phyloP scores from a whole-genome alignment of 2,113 vertebrate genomes.

The Platysteira castanea region DNA sequence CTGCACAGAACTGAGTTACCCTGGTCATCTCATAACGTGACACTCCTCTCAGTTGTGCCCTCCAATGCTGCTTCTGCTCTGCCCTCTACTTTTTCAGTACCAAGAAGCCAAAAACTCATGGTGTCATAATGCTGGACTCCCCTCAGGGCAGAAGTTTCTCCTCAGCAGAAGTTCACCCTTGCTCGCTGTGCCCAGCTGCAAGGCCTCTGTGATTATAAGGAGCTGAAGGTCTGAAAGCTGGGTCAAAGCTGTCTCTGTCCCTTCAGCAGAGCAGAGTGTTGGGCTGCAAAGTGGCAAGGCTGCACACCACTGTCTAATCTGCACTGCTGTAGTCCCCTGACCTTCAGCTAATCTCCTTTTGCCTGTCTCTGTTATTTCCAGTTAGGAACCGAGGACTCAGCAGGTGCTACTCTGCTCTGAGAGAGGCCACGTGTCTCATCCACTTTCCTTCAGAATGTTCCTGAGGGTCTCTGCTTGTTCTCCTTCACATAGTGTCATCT shows the following conservation, averaged over 20 bases:
- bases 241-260: fast-evolving
- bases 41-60: not conserved
- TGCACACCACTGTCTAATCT: not conserved
- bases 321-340: not conserved
- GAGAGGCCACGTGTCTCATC: fast-evolving
- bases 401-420: not conserved
- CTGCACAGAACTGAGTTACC: not conserved
- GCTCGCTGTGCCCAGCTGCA: not conserved
- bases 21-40: not conserved
- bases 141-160: not conserved
- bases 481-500: not conserved
- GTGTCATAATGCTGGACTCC: not conserved
- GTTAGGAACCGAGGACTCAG: not conserved
- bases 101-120: not conserved
- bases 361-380: not conserved
- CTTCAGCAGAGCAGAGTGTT: not conserved
- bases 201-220: not conserved
- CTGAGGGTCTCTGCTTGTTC: not conserved
- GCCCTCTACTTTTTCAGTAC: not conserved
- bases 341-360: slow-evolving; percentile 12
- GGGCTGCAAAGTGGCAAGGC: fast-evolving
- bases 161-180: not conserved
- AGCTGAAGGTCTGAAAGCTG: not conserved
- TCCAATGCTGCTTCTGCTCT: not conserved
- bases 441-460: not conserved